These are phyloP conservation scores for Syngnathus rostellatus DNA, from an alignment of 2,797 vertebrate genomes.

Conservation along the genomic window DNA sequence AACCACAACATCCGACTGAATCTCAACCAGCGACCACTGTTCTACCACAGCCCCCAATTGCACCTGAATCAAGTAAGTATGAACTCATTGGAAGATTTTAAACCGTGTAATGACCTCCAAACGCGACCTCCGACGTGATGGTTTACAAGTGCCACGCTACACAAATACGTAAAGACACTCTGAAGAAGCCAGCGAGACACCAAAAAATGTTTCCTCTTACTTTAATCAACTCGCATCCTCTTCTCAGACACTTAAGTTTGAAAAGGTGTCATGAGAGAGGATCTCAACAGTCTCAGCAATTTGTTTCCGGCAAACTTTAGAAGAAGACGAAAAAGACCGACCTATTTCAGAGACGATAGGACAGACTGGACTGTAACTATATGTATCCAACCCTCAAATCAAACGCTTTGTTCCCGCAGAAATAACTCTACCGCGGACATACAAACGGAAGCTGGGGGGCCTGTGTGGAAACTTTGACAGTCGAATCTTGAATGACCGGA, in stretches of 20 bases:
- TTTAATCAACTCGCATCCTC: no score
- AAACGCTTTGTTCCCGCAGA: constrained; percentile 51
- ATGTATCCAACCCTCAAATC: neutral
- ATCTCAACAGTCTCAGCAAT: no score
- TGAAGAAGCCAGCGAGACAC: neutral
- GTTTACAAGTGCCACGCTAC: neutral
- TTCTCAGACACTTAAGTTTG: no score
- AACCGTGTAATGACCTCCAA: neutral
- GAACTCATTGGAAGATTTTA: neutral
- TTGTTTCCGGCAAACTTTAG: no score
- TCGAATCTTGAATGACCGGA: constrained; percentile 60
- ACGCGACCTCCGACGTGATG: neutral
- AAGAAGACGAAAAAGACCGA: no score
- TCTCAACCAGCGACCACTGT: constrained; percentile 7
- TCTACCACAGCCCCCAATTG: neutral
- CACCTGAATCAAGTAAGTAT: constrained; percentile 26
- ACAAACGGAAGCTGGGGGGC: constrained; percentile 66
- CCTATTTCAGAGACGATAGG: no score
- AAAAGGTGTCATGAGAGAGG: no score
- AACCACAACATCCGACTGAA: constrained; percentile 13
- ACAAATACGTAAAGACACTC: neutral
- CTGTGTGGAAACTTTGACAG: constrained; percentile 79
- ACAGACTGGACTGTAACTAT: neutral
- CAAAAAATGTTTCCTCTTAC: no score
- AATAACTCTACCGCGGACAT: constrained; percentile 66